Evolutionary conservation across 1,140 invertebrate species (phyloP).

Genomic region (Branchinecta lynchi): DNA sequence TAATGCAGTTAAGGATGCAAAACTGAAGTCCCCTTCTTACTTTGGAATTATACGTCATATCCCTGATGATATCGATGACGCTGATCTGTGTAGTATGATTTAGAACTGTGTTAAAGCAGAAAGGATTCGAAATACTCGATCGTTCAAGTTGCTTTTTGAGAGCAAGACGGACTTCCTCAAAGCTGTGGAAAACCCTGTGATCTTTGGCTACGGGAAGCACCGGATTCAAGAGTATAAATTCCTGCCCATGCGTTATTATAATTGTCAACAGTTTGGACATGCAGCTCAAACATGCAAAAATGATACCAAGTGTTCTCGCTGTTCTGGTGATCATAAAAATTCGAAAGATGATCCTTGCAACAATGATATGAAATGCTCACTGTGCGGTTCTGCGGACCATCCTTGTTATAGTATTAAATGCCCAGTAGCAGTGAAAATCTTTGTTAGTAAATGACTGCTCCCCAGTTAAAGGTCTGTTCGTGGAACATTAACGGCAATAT

Average conservation of each 20-base stretch:
- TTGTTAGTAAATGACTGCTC: no score
- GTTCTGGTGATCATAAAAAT: no score
- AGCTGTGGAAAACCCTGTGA: conserved; percentile 9
- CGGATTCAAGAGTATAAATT: not conserved
- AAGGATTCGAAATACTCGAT: conserved; percentile 3
- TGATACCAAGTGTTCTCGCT: no score
- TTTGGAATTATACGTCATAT: conserved; percentile 7
- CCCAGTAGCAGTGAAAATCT: no score
- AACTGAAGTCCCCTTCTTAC: not conserved
- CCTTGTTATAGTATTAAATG: no score
- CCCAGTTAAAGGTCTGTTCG: no score
- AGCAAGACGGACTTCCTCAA: conserved; percentile 1
- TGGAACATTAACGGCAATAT: no score
- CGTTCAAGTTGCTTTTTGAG: not conserved
- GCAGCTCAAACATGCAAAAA: no score
- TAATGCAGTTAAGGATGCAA: not conserved
- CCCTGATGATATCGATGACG: not conserved
- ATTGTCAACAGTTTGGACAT: no score
- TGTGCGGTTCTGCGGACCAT: no score
- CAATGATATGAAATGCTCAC: no score
- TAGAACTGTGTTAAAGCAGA: not conserved
- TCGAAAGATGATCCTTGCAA: no score
- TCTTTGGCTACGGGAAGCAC: not conserved
- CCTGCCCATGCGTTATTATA: not conserved
- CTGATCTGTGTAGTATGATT: conserved; percentile 1